Evolutionary conservation across 1,140 invertebrate genomes (phyloP).

Genomic region (Gonioctena quinquepunctata): DNA sequence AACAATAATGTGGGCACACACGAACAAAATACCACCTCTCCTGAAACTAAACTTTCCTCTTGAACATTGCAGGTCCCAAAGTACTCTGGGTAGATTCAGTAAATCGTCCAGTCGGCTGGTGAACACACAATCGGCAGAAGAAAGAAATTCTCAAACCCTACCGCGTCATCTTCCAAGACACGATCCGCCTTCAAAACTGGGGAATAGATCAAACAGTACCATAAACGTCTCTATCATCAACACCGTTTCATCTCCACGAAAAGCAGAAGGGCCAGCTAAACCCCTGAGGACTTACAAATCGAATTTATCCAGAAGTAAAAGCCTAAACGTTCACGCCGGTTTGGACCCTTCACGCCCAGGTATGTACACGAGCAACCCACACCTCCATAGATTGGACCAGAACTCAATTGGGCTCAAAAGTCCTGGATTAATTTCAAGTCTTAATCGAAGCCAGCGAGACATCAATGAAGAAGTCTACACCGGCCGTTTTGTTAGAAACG

Average conservation of each 20-base stretch:
- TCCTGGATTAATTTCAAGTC: slow-evolving; percentile 80
- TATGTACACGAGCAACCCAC: slow-evolving; percentile 76
- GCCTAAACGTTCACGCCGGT: slow-evolving; percentile 74
- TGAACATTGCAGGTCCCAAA: slow-evolving; percentile 61
- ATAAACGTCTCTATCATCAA: slow-evolving; percentile 78
- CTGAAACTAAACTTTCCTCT: not conserved
- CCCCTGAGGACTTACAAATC: slow-evolving; percentile 76
- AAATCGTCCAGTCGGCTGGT: slow-evolving; percentile 74
- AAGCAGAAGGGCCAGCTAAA: slow-evolving; percentile 66
- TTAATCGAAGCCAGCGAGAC: slow-evolving; percentile 79
- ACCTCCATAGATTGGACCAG: slow-evolving; percentile 62
- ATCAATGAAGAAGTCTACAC: slow-evolving; percentile 63
- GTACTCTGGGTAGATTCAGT: slow-evolving; percentile 76
- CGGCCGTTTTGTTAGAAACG: slow-evolving; percentile 61
- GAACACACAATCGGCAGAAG: slow-evolving; percentile 59
- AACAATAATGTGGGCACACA: not conserved
- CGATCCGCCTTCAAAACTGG: slow-evolving; percentile 59
- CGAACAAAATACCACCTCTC: not conserved
- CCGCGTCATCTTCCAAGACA: slow-evolving; percentile 65
- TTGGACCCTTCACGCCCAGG: slow-evolving; percentile 49
- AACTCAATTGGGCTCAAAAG: slow-evolving; percentile 76
- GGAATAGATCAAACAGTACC: slow-evolving; percentile 64
- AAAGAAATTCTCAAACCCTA: slow-evolving; percentile 75
- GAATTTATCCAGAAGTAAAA: slow-evolving; percentile 76
- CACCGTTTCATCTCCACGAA: slow-evolving; percentile 58